phyloP scores from a whole-genome alignment of 2,797 vertebrate genomes.

The Brachyrhaphis roseni region DNA sequence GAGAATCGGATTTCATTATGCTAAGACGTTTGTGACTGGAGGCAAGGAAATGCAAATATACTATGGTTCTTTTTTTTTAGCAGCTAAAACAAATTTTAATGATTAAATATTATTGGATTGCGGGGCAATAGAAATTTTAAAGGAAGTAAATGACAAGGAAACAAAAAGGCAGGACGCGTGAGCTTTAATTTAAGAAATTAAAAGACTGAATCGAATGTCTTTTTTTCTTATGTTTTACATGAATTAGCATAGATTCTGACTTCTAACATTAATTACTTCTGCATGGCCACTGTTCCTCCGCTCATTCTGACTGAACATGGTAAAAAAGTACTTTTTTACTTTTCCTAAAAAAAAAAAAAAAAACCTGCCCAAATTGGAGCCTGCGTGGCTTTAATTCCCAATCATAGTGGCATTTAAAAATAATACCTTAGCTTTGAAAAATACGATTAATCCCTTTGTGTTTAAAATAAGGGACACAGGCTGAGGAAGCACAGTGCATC shows the following conservation, averaged over 20 bases:
- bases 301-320: neutral
- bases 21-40: conserved; percentile 21
- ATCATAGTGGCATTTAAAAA: conserved; percentile 39
- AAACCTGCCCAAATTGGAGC: conserved; percentile 18
- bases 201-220: conserved; percentile 49
- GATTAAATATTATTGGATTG: conserved; percentile 16
- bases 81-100: conserved; percentile 20
- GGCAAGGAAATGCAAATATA: conserved; percentile 16
- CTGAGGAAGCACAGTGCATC: conserved; percentile 56
- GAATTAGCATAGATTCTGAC: conserved; percentile 11
- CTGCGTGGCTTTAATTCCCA: neutral
- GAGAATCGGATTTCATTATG: conserved; percentile 44
- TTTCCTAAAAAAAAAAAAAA: neutral
- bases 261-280: conserved; percentile 24
- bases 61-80: conserved; percentile 21
- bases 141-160: conserved; percentile 15
- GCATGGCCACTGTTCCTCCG: neutral
- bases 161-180: conserved; percentile 14
- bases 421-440: conserved; percentile 46
- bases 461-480: conserved; percentile 53
- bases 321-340: conserved; percentile 24
- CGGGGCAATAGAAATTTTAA: conserved; percentile 13
- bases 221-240: conserved; percentile 30
- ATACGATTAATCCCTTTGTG: conserved; percentile 43
- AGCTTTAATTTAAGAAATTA: conserved; percentile 39